A percentile compares a stretch with the other conserved stretches of the same genome.
These are phyloP conservation scores for Penaeus vannamei DNA, from an alignment of 1,140 invertebrate genomes.

Conservation along the genomic window DNA sequence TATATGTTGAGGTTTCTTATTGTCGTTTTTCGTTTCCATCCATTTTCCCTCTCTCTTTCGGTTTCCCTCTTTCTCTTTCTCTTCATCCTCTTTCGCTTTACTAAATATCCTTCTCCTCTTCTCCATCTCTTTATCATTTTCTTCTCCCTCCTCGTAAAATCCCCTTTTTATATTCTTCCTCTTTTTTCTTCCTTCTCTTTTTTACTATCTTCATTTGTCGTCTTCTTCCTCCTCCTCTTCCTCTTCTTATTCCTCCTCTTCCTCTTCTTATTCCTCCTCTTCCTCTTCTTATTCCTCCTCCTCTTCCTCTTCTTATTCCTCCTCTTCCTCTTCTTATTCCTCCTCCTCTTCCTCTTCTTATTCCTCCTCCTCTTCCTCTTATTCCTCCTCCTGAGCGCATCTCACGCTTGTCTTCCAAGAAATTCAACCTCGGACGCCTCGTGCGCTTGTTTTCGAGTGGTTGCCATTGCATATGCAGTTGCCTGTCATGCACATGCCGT, in stretches of 20 bases:
- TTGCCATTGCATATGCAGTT: neutral
- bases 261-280: neutral
- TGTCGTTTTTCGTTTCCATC: neutral
- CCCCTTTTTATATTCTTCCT: no score
- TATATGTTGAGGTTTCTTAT: neutral
- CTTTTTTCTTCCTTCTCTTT: neutral
- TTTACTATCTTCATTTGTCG: neutral
- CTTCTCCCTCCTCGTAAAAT: neutral
- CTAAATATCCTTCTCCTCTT: neutral
- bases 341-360: neutral
- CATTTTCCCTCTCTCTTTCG: neutral
- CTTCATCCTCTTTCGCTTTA: neutral
- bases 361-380: neutral
- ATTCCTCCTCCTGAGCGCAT: neutral
- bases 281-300: neutral
- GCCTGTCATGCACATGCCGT: neutral
- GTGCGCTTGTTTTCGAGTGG: no score
- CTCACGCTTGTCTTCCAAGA: neutral
- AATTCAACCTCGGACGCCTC: neutral
- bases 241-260: neutral
- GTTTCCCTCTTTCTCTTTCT: slow-evolving; percentile 15
- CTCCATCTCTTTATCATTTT: neutral
- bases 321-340: neutral
- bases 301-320: neutral
- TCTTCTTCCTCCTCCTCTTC: neutral